Evolutionary conservation across 1,140 invertebrate species (phyloP), one percentile per base, ranked within the genome.

Genomic region (Eriocheir sinensis): DNA sequence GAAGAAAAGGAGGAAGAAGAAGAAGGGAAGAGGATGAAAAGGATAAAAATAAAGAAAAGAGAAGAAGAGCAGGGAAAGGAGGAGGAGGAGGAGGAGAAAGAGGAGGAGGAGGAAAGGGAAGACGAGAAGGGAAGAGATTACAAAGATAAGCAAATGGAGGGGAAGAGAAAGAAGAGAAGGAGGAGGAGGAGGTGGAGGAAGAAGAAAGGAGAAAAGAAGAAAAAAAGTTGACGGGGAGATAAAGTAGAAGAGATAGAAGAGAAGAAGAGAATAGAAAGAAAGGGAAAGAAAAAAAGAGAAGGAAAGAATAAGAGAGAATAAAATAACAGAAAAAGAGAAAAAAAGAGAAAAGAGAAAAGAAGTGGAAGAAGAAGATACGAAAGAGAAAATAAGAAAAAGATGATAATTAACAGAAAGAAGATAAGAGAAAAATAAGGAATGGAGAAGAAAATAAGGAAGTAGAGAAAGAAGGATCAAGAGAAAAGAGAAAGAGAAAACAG

Each of bases 211-310:
- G 27, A 81, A 34, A 0, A 12, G 9, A n/a, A n/a, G 27, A 21
- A 12, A 83, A 0, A 83, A 8, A 83, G 80, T 32, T 53, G 21
- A 17, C 1, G 2, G n/a, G 48, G 48, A 53, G 3, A 83, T 15
- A 83, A 3, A n/a, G 80, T n/a, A n/a, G 34, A n/a, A n/a, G 2
- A n/a, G 80, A 30, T 30, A 83, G 80, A 30, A 36, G 30, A n/a
- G 34, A 12, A 83, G 27, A 83, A n/a, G 34, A 36, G 34, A n/a
- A 72, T 9, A 72, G 60, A 72, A 27, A 83, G 80, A n/a, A 36
- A n/a, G 80, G 30, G 80, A 12, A 83, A n/a, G 80, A 83, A n/a
- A n/a, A 36, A n/a, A n/a, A 83, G 80, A n/a, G n/a, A n/a, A n/a
- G 30, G 80, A n/a, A 36, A 72, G 60, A 72, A 27, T 12, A 27